phyloP scores from a whole-genome alignment of 2,888 invertebrate species.

The Loripinus fragilis region DNA sequence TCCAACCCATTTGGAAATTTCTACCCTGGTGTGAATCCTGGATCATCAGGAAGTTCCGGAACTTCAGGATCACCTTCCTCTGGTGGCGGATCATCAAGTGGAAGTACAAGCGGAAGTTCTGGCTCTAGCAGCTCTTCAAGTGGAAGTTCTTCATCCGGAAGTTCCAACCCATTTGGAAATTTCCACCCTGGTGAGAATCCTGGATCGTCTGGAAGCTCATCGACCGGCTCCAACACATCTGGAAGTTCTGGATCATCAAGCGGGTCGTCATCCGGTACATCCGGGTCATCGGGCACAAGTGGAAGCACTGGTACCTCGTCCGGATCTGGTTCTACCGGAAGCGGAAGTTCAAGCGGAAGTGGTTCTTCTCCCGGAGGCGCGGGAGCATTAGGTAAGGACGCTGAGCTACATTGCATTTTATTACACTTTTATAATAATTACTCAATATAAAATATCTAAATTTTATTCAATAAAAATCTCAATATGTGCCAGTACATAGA shows the following conservation, averaged over 20 bases:
- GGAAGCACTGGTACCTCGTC: not conserved
- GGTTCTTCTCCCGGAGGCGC: not conserved
- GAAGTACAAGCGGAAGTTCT: too few relatives aligned
- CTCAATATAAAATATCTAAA: not conserved
- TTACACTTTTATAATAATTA: not conserved
- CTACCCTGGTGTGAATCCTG: not conserved
- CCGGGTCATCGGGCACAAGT: slow-evolving; percentile 1
- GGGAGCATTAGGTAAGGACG: not conserved
- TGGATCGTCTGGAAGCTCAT: not conserved
- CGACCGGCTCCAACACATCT: not conserved
- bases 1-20: not conserved
- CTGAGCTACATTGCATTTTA: too few relatives aligned
- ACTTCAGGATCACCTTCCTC: not conserved
- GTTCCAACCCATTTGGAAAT: not conserved
- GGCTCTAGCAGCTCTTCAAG: not conserved
- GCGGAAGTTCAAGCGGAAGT: too few relatives aligned
- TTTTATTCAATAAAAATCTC: not conserved
- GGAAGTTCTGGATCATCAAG: not conserved
- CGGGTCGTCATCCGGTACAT: not conserved
- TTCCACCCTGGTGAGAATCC: not conserved
- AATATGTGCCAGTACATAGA: too few relatives aligned
- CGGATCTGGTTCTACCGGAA: not conserved
- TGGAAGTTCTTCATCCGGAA: not conserved
- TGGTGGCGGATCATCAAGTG: not conserved
- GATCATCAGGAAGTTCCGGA: not conserved